Conservation (phyloP, 2,113 vertebrate species). For the Cricetomys ansorgei region DNA sequence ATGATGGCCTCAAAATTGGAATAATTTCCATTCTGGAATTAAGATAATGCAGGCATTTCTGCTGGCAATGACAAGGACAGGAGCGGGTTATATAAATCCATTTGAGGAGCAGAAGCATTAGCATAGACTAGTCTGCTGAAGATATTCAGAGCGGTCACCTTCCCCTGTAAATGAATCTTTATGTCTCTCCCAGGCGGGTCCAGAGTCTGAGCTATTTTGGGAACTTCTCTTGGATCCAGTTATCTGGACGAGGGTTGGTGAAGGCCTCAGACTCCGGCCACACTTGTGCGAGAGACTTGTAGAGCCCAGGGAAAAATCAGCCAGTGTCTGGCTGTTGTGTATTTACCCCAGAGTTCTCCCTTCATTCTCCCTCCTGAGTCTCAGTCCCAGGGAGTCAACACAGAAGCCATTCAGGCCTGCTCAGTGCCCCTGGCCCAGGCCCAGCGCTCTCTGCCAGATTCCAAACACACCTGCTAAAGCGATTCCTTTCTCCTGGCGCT, state of each 20-base stretch:
- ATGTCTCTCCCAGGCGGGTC: conserved; percentile 59
- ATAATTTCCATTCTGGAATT: conserved; percentile 83
- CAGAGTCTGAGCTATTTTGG: conserved; percentile 64
- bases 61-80: conserved; percentile 49
- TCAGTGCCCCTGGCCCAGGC: conserved; percentile 79
- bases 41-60: conserved; percentile 82
- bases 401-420: conserved; percentile 83
- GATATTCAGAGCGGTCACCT: conserved; percentile 72
- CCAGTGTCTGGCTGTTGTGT: conserved; percentile 69
- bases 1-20: conserved; percentile 83
- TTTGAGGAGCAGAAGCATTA: conserved; percentile 75
- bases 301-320: conserved; percentile 75
- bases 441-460: conserved; percentile 83
- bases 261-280: conserved; percentile 47
- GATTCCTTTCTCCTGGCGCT: conserved; percentile 83
- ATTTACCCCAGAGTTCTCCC: conserved; percentile 71
- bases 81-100: conserved; percentile 78
- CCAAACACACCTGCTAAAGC: conserved; percentile 86
- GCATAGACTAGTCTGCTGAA: conserved; percentile 53
- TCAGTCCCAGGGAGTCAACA: conserved; percentile 78
- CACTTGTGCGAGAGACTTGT: conserved; percentile 16
- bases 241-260: conserved; percentile 48
- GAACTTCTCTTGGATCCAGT: conserved; percentile 59
- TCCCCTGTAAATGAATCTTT: conserved; percentile 74
- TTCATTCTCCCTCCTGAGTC: conserved; percentile 74